phyloP scores from a whole-genome alignment of 2,797 vertebrate genomes.

The Delichon dasypus region DNA sequence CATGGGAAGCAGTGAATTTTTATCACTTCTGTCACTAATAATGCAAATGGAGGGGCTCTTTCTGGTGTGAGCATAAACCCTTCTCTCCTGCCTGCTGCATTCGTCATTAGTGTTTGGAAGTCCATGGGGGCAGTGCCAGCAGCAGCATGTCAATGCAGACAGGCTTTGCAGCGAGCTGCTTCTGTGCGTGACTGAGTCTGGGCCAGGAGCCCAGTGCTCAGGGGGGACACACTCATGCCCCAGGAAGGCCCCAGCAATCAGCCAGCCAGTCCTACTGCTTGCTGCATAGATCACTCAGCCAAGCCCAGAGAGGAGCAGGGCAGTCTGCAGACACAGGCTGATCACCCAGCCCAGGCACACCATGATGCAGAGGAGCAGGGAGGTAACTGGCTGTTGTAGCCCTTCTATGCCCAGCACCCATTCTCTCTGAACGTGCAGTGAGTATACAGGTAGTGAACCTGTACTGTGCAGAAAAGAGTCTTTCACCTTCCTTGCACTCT shows the following conservation, averaged over 20 bases:
- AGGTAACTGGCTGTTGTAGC: background rate
- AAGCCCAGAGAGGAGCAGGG: background rate
- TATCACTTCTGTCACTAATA: background rate
- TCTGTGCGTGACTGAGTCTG: background rate
- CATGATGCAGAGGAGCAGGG: background rate
- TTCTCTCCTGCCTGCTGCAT: background rate
- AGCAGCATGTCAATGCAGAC: background rate
- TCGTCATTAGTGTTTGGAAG: conserved; percentile 14
- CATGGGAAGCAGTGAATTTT: background rate
- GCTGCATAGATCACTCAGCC: background rate
- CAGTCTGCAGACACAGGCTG: background rate
- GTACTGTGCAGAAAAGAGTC: background rate
- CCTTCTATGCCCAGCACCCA: background rate
- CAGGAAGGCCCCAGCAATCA: background rate
- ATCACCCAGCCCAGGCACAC: background rate
- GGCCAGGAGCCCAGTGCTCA: background rate
- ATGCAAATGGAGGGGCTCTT: background rate
- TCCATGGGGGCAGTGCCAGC: background rate
- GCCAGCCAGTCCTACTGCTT: background rate
- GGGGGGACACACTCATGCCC: background rate
- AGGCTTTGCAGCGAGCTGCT: background rate
- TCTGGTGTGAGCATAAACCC: background rate
- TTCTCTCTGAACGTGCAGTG: background rate
- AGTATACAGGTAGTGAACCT: background rate
- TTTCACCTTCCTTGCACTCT: background rate